Evolutionary conservation across 2,113 vertebrate genomes (phyloP).

Genomic region (Glaucidium brasilianum): DNA sequence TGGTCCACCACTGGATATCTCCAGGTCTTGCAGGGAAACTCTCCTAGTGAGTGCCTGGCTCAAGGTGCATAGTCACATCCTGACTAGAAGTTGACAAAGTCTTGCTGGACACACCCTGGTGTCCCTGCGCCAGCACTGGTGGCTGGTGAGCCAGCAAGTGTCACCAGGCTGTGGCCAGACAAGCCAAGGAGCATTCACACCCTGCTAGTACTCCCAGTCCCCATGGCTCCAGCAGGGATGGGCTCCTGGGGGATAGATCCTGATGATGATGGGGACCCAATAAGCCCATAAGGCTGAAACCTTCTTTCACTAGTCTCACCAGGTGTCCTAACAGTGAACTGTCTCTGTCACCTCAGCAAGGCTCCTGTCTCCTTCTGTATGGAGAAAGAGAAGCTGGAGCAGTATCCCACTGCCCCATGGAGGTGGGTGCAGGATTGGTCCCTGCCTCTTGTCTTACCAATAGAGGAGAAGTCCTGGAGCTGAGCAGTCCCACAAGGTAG

Average conservation of each 20-base stretch:
- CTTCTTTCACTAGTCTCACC: not conserved
- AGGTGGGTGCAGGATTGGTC: not conserved
- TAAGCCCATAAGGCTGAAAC: not conserved
- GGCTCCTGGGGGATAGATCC: not conserved
- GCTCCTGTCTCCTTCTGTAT: not conserved
- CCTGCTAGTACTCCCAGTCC: not conserved
- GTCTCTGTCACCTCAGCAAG: fast-evolving
- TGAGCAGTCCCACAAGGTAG: fast-evolving
- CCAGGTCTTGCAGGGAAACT: not conserved
- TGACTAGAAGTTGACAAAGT: not conserved
- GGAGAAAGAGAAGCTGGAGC: not conserved
- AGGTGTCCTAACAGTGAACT: not conserved
- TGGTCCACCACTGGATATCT: not conserved
- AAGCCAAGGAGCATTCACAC: fast-evolving
- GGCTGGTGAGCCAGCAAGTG: not conserved
- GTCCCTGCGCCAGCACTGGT: not conserved
- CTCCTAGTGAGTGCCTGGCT: not conserved
- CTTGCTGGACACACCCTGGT: not conserved
- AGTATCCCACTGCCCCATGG: not conserved
- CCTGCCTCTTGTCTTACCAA: not conserved
- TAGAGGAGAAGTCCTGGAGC: not conserved
- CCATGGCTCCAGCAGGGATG: not conserved
- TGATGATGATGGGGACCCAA: not conserved
- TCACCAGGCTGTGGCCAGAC: fast-evolving
- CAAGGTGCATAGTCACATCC: not conserved